A percentile compares a stretch with the other conserved stretches of the same genome.
phyloP scores from a whole-genome alignment of 2,888 invertebrate species.

The Amblyjoppa proteus region DNA sequence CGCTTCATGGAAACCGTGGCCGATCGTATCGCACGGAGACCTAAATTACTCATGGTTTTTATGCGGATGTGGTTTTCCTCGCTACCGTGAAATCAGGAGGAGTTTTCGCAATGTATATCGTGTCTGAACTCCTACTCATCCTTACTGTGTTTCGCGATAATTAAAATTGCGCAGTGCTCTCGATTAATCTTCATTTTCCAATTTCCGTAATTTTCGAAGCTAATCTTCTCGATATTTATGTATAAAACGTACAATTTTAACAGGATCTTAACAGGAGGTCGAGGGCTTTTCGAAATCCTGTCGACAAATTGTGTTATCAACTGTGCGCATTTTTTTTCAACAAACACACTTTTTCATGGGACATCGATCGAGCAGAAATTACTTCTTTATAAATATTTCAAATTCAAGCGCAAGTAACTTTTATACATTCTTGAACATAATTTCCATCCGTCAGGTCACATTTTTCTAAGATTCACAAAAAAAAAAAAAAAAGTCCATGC shows the following conservation, averaged over 20 bases:
- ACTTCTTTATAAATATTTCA: too few species aligned
- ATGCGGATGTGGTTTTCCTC: slow-evolving; percentile 40
- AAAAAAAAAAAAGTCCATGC: too few species aligned
- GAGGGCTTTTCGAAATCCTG: too few species aligned
- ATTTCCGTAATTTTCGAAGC: not conserved
- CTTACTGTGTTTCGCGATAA: not conserved
- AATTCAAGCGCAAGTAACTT: too few species aligned
- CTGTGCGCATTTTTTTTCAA: not conserved
- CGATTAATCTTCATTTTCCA: not conserved
- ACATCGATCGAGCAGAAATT: too few species aligned
- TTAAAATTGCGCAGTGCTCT: not conserved
- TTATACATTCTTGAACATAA: not conserved
- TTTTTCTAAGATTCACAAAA: not conserved
- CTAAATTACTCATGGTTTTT: slow-evolving; percentile 14
- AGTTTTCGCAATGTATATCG: not conserved
- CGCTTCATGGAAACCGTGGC: not conserved
- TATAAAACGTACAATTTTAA: not conserved
- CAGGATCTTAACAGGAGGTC: too few species aligned
- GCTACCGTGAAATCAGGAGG: slow-evolving; percentile 14
- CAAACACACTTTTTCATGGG: not conserved
- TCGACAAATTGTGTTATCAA: not conserved
- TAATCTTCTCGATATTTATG: not conserved
- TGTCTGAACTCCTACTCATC: not conserved
- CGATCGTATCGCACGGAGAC: not conserved
- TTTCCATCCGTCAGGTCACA: not conserved